Base-by-base conservation (phyloP, 2,113 vertebrate genomes). In the Ptilonorhynchus violaceus region DNA sequence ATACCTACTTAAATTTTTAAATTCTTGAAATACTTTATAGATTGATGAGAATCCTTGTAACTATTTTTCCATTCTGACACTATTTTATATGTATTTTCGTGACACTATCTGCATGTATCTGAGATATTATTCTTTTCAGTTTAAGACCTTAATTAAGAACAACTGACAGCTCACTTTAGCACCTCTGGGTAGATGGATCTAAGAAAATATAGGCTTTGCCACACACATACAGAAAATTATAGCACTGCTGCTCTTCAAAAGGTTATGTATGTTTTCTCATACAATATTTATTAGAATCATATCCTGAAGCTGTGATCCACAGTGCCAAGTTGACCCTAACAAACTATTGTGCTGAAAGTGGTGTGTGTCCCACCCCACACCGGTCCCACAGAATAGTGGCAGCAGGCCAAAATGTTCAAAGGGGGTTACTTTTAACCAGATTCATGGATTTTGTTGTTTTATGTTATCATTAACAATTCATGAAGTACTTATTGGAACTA, bases 401-500 rank as follows among this genome's bases (percentile, higher is more conserved):
- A 79, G 50, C 27, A 72, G 60, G 37, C 28, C 68, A 78, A 44
- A 75, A 13, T 70, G 9, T 46, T 91, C 72, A n/a, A 37, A 79
- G 56, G 42, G 7, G 47, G 28, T 33, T 88, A 39, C 72, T 93
- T 96, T 86, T 64, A 75, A 60, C 33, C 68, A 75, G 35, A 88
- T 91, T 68, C 72, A 42, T 72, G 13, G 44, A 63, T 62, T 85
- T 81, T 81, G 37, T 77, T 86, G 30, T 41, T 87, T 80, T 94
- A 55, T 81, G 15, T 63, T 75, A 42, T 56, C 39, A 93, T 94
- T 96, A 95, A 88, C 47, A 81, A 91, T 92, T 92, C 73, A 92
- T 81, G 60, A 94, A 81, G 44, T 75, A 60, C 41, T 91, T 94
- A 91, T 81, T 95, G 79, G 87, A 94, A 92, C 64, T 91, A 93